phyloP scores from a whole-genome alignment of 2,888 invertebrate genomes.

The Melangyna quadrimaculata region DNA sequence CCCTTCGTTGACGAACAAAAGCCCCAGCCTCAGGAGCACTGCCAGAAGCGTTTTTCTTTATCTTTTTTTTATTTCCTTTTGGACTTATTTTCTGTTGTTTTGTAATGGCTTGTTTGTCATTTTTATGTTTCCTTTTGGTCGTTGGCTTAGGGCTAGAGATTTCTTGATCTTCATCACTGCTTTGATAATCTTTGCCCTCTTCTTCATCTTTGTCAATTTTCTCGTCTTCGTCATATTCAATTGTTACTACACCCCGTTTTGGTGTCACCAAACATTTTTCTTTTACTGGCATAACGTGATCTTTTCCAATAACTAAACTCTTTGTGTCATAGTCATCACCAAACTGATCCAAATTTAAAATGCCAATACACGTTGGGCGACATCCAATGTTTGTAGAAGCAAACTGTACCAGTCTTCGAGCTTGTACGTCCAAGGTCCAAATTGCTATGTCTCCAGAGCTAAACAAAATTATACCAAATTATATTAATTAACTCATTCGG shows the following conservation, averaged over 20 bases:
- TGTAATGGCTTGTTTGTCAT: not conserved
- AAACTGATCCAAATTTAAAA: conserved; percentile 82
- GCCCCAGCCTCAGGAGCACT: not conserved
- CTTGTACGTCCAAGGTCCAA: conserved; percentile 82
- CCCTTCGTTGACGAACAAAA: not conserved
- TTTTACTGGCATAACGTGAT: not conserved
- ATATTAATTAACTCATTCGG: too few relatives aligned
- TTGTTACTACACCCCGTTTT: conserved; percentile 76
- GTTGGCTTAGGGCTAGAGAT: not conserved
- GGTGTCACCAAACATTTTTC: conserved; percentile 16
- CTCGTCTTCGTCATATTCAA: conserved; percentile 76
- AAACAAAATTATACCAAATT: not conserved
- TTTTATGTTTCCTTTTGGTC: not conserved
- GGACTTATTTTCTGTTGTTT: not conserved
- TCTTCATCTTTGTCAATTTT: conserved; percentile 30
- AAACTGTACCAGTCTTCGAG: conserved; percentile 82
- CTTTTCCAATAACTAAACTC: not conserved
- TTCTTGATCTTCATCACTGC: conserved; percentile 26
- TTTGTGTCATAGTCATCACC: conserved; percentile 67
- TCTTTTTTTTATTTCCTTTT: not conserved
- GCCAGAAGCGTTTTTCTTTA: not conserved
- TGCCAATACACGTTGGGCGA: conserved; percentile 87
- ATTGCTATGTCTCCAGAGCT: conserved; percentile 90
- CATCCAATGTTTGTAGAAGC: conserved; percentile 85
- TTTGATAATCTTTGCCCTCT: conserved; percentile 30